Conservation (phyloP, 2,113 vertebrate species). For the Leptocoma aspasia region DNA sequence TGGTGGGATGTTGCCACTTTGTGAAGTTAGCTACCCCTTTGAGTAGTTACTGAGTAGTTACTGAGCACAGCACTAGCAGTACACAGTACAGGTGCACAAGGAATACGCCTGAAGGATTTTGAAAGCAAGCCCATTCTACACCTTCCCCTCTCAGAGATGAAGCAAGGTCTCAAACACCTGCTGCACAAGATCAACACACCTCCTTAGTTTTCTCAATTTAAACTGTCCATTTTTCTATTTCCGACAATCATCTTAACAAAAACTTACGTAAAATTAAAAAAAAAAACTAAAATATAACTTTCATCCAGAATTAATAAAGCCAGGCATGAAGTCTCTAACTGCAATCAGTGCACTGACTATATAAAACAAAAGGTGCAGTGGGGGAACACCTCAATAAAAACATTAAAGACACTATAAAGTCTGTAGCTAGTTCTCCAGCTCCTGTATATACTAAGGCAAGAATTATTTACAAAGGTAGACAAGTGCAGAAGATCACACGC, state of each 20-base stretch:
- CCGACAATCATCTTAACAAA: background rate
- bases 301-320: background rate
- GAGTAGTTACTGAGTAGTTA: background rate
- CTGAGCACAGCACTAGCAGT: background rate
- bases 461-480: background rate
- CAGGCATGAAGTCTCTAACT: background rate
- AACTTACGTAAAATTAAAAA: background rate
- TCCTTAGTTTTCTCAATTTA: background rate
- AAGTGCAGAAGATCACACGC: background rate
- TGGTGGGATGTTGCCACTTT: background rate
- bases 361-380: background rate
- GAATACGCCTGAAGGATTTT: background rate
- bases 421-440: background rate
- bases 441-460: background rate
- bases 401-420: background rate
- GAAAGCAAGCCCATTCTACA: background rate
- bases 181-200: background rate
- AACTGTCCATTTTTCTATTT: background rate
- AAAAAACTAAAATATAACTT: background rate
- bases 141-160: background rate
- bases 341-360: background rate
- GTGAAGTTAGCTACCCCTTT: background rate
- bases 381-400: background rate
- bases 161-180: background rate
- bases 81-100: background rate